Evolutionary conservation across 2,113 vertebrate genomes (phyloP).

Genomic region (Heptranchias perlo): DNA sequence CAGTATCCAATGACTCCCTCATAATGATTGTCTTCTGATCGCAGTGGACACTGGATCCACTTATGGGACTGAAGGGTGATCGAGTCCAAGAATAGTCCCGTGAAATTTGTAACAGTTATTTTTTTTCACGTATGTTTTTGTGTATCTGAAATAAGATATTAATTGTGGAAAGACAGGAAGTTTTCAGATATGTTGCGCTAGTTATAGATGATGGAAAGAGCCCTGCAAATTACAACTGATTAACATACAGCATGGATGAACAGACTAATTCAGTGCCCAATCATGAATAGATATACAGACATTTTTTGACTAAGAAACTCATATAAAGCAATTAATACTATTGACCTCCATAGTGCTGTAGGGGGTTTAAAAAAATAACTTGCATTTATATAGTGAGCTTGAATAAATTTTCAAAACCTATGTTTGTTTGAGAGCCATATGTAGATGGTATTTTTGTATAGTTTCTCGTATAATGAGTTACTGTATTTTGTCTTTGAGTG

Average conservation of each 20-base stretch:
- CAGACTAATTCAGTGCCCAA: not conserved
- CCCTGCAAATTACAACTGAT: not conserved
- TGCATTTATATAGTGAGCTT: no score
- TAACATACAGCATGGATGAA: not conserved
- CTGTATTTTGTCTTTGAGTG: not conserved
- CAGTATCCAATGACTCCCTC: no score
- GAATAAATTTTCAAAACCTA: not conserved
- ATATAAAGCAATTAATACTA: not conserved
- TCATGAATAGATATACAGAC: not conserved
- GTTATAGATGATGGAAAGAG: not conserved
- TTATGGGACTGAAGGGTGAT: not conserved
- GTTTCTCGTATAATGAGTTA: not conserved
- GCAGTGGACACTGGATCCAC: not conserved
- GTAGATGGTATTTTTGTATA: not conserved
- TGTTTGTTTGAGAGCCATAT: not conserved
- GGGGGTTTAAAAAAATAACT: not conserved
- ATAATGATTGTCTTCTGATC: no score
- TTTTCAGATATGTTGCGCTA: not conserved
- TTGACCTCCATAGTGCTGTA: not conserved
- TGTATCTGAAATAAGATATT: not conserved
- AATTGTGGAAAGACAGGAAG: not conserved
- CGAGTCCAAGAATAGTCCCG: not conserved
- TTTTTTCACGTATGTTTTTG: not conserved
- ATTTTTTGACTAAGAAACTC: not conserved
- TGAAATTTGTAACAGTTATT: not conserved